Evolutionary conservation across 2,113 vertebrate species (phyloP).

Genomic region (Notiomystis cincta): DNA sequence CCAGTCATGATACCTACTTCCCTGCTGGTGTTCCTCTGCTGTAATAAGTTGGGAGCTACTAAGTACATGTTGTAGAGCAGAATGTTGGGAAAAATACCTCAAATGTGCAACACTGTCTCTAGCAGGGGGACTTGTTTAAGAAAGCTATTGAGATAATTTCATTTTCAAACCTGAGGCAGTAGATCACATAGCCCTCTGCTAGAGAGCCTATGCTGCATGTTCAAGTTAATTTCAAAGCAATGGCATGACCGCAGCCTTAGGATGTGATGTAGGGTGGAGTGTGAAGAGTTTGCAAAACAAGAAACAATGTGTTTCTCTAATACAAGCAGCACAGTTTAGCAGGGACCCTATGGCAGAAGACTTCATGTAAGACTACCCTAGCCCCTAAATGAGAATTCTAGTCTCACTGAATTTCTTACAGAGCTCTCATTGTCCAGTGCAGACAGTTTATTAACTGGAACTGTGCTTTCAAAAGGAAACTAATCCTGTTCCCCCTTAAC

Average conservation of each 20-base stretch:
- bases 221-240: background rate
- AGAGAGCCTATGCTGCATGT: fast-evolving
- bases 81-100: background rate
- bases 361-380: background rate
- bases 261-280: background rate
- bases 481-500: background rate
- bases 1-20: background rate
- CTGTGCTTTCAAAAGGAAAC: background rate
- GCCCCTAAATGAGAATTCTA: background rate
- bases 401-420: background rate
- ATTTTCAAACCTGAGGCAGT: background rate
- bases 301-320: background rate
- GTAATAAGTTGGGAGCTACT: background rate
- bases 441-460: background rate
- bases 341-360: fast-evolving
- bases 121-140: background rate
- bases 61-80: background rate
- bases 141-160: fast-evolving
- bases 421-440: background rate
- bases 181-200: background rate
- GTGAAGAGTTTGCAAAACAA: background rate
- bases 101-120: background rate
- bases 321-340: background rate
- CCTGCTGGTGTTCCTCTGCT: background rate
- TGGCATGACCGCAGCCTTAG: background rate